A percentile compares a stretch with the other conserved stretches of the same genome.
These are phyloP conservation scores for Drosophila acutilabella DNA, from an alignment of 2,888 invertebrate genomes.

Conservation along the genomic window DNA sequence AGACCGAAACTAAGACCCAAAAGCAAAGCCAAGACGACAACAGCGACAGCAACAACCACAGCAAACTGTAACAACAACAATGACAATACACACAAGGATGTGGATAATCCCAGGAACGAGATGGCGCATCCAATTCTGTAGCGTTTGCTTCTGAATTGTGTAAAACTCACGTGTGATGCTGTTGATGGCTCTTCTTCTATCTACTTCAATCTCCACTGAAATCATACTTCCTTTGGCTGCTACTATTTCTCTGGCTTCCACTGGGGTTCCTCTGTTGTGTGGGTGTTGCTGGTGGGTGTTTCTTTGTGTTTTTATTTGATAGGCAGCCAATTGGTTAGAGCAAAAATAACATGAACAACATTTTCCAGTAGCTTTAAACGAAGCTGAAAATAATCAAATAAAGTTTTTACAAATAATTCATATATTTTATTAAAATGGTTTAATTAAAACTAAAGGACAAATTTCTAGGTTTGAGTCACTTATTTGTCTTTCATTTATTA, in stretches of 20 bases:
- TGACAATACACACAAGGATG: conserved; percentile 30
- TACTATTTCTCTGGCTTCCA: neutral
- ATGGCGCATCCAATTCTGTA: conserved; percentile 43
- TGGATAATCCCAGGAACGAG: conserved; percentile 22
- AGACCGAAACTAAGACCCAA: conserved; percentile 34
- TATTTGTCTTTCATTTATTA: neutral
- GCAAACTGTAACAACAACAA: conserved; percentile 16
- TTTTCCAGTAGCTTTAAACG: neutral
- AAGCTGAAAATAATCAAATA: conserved; percentile 1
- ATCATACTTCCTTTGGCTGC: conserved; percentile 1
- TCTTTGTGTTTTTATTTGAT: conserved; percentile 27
- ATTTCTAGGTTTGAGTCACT: neutral
- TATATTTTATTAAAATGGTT: neutral
- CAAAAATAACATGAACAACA: conserved; percentile 4
- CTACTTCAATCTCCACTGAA: neutral
- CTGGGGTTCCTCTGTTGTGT: conserved; percentile 21
- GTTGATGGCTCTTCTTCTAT: conserved; percentile 52
- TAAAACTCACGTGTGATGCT: conserved; percentile 78
- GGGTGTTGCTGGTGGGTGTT: conserved; percentile 51
- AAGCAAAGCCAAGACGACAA: conserved; percentile 6
- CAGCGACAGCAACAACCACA: neutral
- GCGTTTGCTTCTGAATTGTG: conserved; percentile 74
- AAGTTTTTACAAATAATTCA: neutral
- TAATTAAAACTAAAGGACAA: neutral
- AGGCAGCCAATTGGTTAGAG: conserved; percentile 53